These are phyloP conservation scores for Globia sparganii DNA, from an alignment of 2,888 invertebrate species.

Conservation along the genomic window DNA sequence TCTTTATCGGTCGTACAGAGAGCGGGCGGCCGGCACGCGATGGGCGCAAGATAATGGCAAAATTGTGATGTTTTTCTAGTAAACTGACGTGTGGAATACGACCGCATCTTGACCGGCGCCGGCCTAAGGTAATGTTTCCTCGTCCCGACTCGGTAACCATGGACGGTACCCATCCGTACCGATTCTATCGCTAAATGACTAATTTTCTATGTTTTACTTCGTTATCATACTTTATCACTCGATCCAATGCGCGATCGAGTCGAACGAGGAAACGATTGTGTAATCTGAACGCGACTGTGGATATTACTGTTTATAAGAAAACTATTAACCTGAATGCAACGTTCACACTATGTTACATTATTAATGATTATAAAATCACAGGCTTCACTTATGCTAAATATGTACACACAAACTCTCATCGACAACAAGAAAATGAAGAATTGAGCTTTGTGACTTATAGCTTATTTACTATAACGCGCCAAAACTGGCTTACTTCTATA, in stretches of 20 bases:
- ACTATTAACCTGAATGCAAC: conserved; percentile 78
- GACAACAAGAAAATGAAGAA: conserved; percentile 84
- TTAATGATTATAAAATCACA: conserved; percentile 85
- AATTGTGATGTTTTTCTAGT: conserved; percentile 90
- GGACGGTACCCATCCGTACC: conserved; percentile 63
- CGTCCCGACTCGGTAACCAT: conserved; percentile 67
- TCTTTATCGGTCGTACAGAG: conserved; percentile 85
- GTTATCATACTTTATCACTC: conserved; percentile 66
- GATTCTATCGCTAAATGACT: conserved; percentile 63
- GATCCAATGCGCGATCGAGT: conserved; percentile 70
- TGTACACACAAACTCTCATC: conserved; percentile 89
- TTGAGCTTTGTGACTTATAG: conserved; percentile 87
- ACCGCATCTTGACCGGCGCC: conserved; percentile 61
- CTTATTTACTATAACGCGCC: conserved; percentile 81
- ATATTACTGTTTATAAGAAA: conserved; percentile 69
- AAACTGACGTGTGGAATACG: conserved; percentile 70
- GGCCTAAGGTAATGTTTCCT: conserved; percentile 57
- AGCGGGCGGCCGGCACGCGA: conserved; percentile 80
- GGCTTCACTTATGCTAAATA: conserved; percentile 89
- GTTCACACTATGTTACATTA: conserved; percentile 81
- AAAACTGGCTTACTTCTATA: conserved; percentile 77
- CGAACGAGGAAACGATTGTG: conserved; percentile 68
- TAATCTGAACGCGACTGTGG: conserved; percentile 67
- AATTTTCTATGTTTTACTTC: conserved; percentile 64
- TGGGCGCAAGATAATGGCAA: conserved; percentile 87